These are phyloP conservation scores for Cosmorhoe ocellata DNA, from an alignment of 2,888 invertebrate genomes.

Conservation along the genomic window DNA sequence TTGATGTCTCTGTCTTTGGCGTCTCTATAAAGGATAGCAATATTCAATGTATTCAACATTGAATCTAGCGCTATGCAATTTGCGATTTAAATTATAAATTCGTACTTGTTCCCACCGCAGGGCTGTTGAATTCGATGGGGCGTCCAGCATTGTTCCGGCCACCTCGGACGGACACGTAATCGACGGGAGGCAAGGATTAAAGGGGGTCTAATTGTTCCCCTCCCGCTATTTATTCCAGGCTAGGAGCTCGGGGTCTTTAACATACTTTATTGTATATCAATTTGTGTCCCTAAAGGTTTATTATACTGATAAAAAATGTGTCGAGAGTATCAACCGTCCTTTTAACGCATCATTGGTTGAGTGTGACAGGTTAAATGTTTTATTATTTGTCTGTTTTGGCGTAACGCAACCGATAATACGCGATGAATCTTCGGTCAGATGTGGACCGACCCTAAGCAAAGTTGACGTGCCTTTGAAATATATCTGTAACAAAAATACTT, in stretches of 20 bases:
- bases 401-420: too few species aligned
- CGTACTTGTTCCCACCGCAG: slow-evolving; percentile 5
- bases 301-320: too few species aligned
- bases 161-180: slow-evolving; percentile 28
- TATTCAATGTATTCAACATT: not conserved
- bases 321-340: too few species aligned
- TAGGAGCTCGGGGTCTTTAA: not conserved
- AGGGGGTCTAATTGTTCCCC: slow-evolving; percentile 27
- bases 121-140: slow-evolving; percentile 10
- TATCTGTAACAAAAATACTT: too few species aligned
- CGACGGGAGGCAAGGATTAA: slow-evolving; percentile 31
- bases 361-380: too few species aligned
- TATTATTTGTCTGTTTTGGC: too few species aligned
- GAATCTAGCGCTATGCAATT: slow-evolving; percentile 9
- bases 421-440: too few species aligned
- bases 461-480: too few species aligned
- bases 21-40: not conserved
- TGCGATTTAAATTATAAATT: slow-evolving; percentile 15
- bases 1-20: too few species aligned
- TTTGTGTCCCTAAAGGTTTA: not conserved
- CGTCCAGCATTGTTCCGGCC: slow-evolving; percentile 15
- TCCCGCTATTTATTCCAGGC: slow-evolving; percentile 11
- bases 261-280: not conserved
- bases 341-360: too few species aligned
- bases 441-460: too few species aligned